phyloP scores from a whole-genome alignment of 2,888 invertebrate genomes.

The Cecidostiba fungosa region DNA sequence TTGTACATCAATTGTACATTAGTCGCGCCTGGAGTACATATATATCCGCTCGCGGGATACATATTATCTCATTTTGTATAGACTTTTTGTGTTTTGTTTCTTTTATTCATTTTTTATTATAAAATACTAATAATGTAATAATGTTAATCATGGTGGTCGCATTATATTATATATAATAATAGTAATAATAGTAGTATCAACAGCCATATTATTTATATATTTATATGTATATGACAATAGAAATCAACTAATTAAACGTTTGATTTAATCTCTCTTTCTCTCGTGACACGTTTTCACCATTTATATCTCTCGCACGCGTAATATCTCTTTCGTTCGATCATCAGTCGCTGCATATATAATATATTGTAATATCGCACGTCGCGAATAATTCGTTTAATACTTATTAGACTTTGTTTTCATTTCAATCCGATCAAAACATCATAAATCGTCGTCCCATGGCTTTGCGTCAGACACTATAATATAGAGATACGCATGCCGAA shows the following conservation, averaged over 20 bases:
- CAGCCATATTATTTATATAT: constrained; percentile 65
- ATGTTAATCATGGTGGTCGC: constrained; percentile 55
- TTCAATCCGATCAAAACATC: constrained; percentile 5
- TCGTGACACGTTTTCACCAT: neutral
- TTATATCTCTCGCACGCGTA: constrained; percentile 19
- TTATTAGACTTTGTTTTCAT: constrained; percentile 15
- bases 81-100: constrained; percentile 38
- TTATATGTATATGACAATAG: constrained; percentile 63
- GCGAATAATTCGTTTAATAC: constrained; percentile 50
- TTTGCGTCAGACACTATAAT: constrained; percentile 35
- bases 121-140: constrained; percentile 62
- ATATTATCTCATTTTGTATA: constrained; percentile 54
- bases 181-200: constrained; percentile 62
- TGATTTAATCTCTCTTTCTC: constrained; percentile 55
- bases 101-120: constrained; percentile 43
- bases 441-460: constrained; percentile 26
- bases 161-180: constrained; percentile 61
- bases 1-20: constrained; percentile 20
- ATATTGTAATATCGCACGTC: neutral
- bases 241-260: constrained; percentile 61
- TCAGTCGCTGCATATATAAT: constrained; percentile 3
- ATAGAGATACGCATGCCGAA: constrained; percentile 44
- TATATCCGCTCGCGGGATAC: constrained; percentile 31
- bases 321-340: neutral
- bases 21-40: constrained; percentile 19